phyloP scores from a whole-genome alignment of 2,797 vertebrate species.

The Sebastes iracundus region DNA sequence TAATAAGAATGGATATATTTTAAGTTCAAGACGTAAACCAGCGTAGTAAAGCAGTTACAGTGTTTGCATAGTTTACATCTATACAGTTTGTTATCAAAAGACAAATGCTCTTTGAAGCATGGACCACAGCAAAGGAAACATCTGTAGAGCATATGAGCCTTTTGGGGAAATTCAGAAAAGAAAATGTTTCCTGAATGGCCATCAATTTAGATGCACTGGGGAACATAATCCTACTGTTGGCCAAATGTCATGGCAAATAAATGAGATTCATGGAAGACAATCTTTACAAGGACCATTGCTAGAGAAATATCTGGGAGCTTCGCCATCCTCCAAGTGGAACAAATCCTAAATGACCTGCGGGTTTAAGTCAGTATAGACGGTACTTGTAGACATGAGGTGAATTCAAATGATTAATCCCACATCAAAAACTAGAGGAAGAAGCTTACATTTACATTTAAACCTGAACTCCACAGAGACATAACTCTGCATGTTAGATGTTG shows the following conservation, averaged over 20 bases:
- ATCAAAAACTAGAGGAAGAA: not conserved
- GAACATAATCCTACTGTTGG: not conserved
- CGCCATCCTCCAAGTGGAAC: not conserved
- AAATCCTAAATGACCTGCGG: not conserved
- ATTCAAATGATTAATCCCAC: not conserved
- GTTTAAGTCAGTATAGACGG: not conserved
- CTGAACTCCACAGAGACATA: not conserved
- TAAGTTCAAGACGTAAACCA: not conserved
- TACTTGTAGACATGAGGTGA: not conserved
- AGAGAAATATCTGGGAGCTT: not conserved
- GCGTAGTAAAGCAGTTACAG: not conserved
- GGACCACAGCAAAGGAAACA: not conserved
- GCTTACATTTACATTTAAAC: not conserved
- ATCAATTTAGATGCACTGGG: not conserved
- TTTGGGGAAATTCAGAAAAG: not conserved
- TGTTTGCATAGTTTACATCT: not conserved
- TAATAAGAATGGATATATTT: not conserved
- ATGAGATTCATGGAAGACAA: not conserved
- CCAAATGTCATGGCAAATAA: not conserved
- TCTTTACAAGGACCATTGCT: not conserved
- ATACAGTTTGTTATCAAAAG: not conserved
- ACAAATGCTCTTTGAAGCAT: not conserved
- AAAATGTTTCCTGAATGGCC: not conserved
- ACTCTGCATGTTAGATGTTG: not conserved
- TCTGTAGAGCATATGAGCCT: not conserved